Evolutionary conservation across 2,797 vertebrate genomes (phyloP).

Genomic region (Triplophysa bombifrons): DNA sequence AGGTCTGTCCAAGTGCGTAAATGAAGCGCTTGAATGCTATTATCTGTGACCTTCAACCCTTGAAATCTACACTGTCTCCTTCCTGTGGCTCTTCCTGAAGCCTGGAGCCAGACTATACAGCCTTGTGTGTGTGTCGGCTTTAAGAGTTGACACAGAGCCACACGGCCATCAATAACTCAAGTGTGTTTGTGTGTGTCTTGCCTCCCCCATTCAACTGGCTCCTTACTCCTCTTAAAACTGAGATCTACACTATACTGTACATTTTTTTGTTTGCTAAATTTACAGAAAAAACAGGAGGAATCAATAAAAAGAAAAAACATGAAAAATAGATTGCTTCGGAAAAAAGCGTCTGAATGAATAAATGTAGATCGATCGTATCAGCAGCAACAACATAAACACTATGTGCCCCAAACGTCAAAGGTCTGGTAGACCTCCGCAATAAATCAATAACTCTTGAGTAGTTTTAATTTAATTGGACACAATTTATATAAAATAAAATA

Average conservation of each 20-base stretch:
- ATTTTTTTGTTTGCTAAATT: too few species aligned
- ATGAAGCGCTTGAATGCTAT: constrained; percentile 44
- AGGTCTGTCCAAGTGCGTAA: constrained; percentile 38
- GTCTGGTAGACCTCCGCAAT: too few species aligned
- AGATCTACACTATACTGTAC: neutral
- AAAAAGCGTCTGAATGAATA: too few species aligned
- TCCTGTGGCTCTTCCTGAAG: constrained; percentile 50
- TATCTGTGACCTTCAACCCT: constrained; percentile 49
- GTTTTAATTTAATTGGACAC: too few species aligned
- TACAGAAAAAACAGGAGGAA: too few species aligned
- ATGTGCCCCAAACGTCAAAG: too few species aligned
- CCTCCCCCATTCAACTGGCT: neutral
- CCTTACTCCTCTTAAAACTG: constrained; percentile 20
- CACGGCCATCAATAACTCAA: constrained; percentile 48
- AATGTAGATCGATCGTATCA: too few species aligned
- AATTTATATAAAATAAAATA: too few species aligned
- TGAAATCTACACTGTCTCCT: constrained; percentile 51
- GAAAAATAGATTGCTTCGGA: too few species aligned
- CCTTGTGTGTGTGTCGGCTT: constrained; percentile 43
- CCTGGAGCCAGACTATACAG: constrained; percentile 38
- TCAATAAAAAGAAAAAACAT: too few species aligned
- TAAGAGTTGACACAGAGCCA: constrained; percentile 48
- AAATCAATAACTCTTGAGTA: too few species aligned
- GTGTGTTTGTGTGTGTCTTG: constrained; percentile 13
- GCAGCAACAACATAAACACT: too few species aligned